Base-by-base conservation (phyloP, 2,888 invertebrate species). In the Nomada goodeniana region DNA sequence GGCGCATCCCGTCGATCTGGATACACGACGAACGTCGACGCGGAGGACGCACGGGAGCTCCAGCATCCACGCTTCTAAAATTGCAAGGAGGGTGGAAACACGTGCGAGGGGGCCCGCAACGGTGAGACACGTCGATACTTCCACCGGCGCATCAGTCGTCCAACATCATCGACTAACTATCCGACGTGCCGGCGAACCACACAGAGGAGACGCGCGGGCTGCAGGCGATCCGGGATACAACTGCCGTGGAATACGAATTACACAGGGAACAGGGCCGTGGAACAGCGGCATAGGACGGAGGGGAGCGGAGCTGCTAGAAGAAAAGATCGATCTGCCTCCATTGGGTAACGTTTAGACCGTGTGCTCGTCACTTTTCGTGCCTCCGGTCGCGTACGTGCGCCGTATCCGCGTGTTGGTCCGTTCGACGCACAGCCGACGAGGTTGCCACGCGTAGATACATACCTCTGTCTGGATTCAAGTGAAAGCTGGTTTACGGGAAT, bases 111-210 rank as follows among this genome's bases (percentile, higher is more conserved):
- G 53, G 55, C 47, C 18, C 63, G 55, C 60, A 52, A 63, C 50
- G 50, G 74, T 64, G 74, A 67, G 76, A 77, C 80, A 80, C 78
- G 86, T 83, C 87, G 86, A 84, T 87, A 81, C 76, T 84, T 84
- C 82, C 80, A 79, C 78, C 76, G 82, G 74, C 82, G 84, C 85
- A 86, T 85, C 83, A 83, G 85, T 86, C 82, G 81, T 86, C 84
- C 83, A 85, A 87, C 84, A 85, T 88, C 86, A 86, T 86, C 88
- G 88, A 82, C 85, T 83, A 86, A 86, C 83, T 87, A 87, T 84
- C 80, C 79, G 68, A 82, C 77, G 82, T 83, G 81, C 76, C 80
- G 68, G 75, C 74, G 50, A 74, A 71, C 72, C 72, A 76, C 84
- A 74, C 72, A 55, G 63, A 36, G 52, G 59, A 50, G 64, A 55